Evolutionary conservation across 2,888 invertebrate species (phyloP), one percentile per base, ranked within the genome.

Genomic region (Eupithecia inturbata): DNA sequence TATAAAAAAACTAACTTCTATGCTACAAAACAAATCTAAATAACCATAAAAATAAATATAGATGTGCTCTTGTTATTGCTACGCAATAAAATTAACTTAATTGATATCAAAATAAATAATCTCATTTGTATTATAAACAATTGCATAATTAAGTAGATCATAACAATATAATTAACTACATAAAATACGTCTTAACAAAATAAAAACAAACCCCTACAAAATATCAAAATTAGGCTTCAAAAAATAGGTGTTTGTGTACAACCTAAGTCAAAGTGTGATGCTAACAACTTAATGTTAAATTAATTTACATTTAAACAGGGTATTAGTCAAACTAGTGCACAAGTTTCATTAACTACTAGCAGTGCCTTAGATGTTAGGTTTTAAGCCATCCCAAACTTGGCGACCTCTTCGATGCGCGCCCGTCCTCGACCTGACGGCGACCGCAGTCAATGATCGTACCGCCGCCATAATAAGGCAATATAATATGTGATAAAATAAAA

Each of bases 21-120:
- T 16, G 66, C 39, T 39, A 26, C 22, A 64, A 41, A 64, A 66
- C 14, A 10, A 41, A 14, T 22, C 16, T 7, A 41, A 66, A 36
- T 62, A 64, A 33, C 36, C 33, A 36, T 36, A 64, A 36, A 36
- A 64, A 36, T 36, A 39, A 64, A 64, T 64, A 64, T 26, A 12
- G 64, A 22, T 68, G 63, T 67, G 49, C 49, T 28, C 33, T 16
- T 70, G 10, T 70, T 68, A 73, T 63, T 70, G 62, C 49, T 63
- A 22, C 74, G 77, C 72, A 78, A 70, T 57, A 73, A 31, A 45
- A 67, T 63, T 66, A 72, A 67, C 67, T 63, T 75, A 75, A 72
- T 77, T 77, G 70, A 70, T 60, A 31, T 31, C 33, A 70, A 73
- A 76, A 79, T 77, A 79, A 79, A 79, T 79, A 77, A 76, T 79